A percentile compares a stretch with the other conserved stretches of the same genome.
Conservation (phyloP, 1,140 invertebrate species). For the Meloidogyne hapla region DNA sequence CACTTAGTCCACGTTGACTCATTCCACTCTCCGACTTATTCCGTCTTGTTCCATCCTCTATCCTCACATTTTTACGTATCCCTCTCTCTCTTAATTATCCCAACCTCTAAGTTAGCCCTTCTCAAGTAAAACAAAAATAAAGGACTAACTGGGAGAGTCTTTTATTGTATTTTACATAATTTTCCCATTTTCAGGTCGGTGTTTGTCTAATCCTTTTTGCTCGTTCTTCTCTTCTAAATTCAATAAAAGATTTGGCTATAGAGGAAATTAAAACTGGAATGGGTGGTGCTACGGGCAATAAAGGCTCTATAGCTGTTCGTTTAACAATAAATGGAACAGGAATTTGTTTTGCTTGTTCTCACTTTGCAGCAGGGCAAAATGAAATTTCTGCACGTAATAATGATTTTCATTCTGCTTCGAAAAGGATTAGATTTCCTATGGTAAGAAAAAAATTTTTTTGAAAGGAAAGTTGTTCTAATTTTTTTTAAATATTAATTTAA, state of each 20-base stretch:
- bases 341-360: conserved; percentile 90
- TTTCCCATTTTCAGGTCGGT: conserved; percentile 67
- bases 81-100: too few species aligned
- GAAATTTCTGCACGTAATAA: conserved; percentile 92
- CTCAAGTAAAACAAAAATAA: too few species aligned
- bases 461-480: too few species aligned
- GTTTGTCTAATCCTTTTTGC: conserved; percentile 95
- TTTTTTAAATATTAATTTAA: too few species aligned
- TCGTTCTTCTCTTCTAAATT: conserved; percentile 79
- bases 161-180: too few species aligned
- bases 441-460: conserved; percentile 65
- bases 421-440: conserved; percentile 89
- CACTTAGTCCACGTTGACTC: too few species aligned
- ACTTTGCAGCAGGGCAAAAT: conserved; percentile 96
- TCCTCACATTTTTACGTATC: too few species aligned
- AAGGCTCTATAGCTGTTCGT: conserved; percentile 91
- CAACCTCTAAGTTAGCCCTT: too few species aligned
- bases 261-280: conserved; percentile 96
- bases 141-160: too few species aligned
- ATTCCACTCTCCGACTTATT: too few species aligned
- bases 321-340: conserved; percentile 72
- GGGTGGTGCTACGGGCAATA: conserved; percentile 85
- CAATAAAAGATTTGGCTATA: conserved; percentile 70
- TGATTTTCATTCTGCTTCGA: conserved; percentile 90
- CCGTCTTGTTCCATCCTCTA: too few species aligned